These are phyloP conservation scores for Lithosia quadra DNA, from an alignment of 2,888 invertebrate genomes.

Conservation along the genomic window DNA sequence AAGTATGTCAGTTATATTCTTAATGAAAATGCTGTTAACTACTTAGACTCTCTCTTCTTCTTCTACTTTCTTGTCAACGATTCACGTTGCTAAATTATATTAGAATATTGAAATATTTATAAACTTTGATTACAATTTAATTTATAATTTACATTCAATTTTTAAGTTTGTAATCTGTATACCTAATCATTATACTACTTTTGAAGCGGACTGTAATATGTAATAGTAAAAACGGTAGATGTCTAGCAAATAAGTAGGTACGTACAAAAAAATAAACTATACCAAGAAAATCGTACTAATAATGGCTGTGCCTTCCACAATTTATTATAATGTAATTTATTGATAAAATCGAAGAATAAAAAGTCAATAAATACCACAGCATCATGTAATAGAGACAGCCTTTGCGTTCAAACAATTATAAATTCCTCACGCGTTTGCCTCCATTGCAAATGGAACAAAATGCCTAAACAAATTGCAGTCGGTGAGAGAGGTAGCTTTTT, in stretches of 20 bases:
- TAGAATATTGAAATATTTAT: no score
- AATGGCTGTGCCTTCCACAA: background rate
- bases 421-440: constrained; percentile 72
- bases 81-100: no score
- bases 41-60: no score
- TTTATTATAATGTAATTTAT: background rate
- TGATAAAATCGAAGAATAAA: background rate
- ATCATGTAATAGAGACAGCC: constrained; percentile 58
- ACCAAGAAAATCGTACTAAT: background rate
- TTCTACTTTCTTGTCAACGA: no score
- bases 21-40: no score
- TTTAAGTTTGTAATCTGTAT: no score
- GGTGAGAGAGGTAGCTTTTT: constrained; percentile 81
- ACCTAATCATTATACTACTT: no score
- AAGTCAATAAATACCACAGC: constrained; percentile 19
- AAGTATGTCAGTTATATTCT: no score
- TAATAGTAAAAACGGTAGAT: no score
- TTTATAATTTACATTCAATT: no score
- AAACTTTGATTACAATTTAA: no score
- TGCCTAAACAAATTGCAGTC: constrained; percentile 84
- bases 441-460: constrained; percentile 81
- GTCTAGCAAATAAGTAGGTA: background rate
- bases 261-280: background rate
- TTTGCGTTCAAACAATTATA: constrained; percentile 68
- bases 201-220: no score